Conservation (phyloP, 2,888 invertebrate genomes). For the Matsumyia berberina region DNA sequence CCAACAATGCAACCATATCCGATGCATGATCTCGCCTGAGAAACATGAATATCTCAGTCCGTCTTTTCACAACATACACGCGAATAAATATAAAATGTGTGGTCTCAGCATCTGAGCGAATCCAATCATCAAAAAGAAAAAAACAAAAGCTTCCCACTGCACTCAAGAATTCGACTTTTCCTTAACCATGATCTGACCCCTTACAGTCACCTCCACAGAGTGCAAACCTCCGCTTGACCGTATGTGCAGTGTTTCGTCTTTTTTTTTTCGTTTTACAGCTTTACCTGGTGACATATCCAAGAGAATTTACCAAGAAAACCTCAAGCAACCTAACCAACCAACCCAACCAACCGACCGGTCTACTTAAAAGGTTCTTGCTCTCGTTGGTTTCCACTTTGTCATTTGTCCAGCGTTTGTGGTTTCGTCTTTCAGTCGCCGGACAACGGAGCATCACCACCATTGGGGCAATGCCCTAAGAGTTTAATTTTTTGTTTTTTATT, state of each 20-base stretch:
- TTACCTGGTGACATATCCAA: conserved; percentile 36
- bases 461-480: conserved; percentile 47
- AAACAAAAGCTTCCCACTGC: conserved; percentile 43
- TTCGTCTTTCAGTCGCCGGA: not conserved
- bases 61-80: conserved; percentile 1
- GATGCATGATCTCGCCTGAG: conserved; percentile 1
- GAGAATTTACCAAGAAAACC: conserved; percentile 52
- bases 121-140: not conserved
- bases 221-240: conserved; percentile 56
- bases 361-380: conserved; percentile 73
- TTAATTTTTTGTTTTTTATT: conserved; percentile 39
- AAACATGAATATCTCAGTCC: conserved; percentile 2
- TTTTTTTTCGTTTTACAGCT: conserved; percentile 4
- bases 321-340: conserved; percentile 5
- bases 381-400: conserved; percentile 4
- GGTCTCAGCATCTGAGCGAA: conserved; percentile 37
- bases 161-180: conserved; percentile 41
- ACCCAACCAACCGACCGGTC: conserved; percentile 58
- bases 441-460: not conserved
- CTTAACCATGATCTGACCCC: conserved; percentile 53
- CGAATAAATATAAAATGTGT: conserved; percentile 25
- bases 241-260: conserved; percentile 49
- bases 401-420: conserved; percentile 7
- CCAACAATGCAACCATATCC: conserved; percentile 1
- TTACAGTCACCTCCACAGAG: conserved; percentile 42